phyloP scores from a whole-genome alignment of 2,888 invertebrate species.

The Brenthis daphne region DNA sequence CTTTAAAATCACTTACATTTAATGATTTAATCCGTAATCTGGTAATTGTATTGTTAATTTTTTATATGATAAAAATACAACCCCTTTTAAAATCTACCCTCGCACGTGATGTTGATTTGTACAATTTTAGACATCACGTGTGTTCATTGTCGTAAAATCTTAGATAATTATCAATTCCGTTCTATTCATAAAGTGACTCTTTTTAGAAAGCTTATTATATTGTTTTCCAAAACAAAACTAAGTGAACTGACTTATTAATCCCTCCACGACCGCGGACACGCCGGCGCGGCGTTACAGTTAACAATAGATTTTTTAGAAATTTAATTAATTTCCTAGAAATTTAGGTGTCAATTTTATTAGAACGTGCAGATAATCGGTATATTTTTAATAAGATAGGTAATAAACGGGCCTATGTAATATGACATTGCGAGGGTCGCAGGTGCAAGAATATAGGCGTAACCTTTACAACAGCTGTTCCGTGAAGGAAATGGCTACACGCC shows the following conservation, averaged over 20 bases:
- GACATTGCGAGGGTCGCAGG: slow-evolving; percentile 62
- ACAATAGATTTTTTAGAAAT: too few relatives aligned
- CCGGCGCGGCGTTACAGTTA: too few relatives aligned
- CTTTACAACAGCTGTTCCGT: slow-evolving; percentile 75
- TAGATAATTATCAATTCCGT: slow-evolving; percentile 47
- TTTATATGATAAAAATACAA: slow-evolving; percentile 65
- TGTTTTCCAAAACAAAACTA: slow-evolving; percentile 3
- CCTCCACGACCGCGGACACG: too few relatives aligned
- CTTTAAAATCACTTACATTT: slow-evolving; percentile 48
- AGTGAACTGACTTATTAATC: neutral
- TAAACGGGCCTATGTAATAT: slow-evolving; percentile 57
- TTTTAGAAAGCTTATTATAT: neutral
- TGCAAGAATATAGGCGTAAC: slow-evolving; percentile 74
- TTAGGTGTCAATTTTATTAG: neutral
- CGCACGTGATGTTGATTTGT: slow-evolving; percentile 51
- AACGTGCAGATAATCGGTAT: slow-evolving; percentile 38
- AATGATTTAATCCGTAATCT: slow-evolving; percentile 70
- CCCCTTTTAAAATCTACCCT: slow-evolving; percentile 71
- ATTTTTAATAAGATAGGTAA: slow-evolving; percentile 72
- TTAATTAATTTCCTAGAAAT: too few relatives aligned
- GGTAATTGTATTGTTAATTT: slow-evolving; percentile 70
- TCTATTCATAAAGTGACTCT: too few relatives aligned
- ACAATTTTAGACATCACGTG: slow-evolving; percentile 53
- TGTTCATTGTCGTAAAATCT: slow-evolving; percentile 51
- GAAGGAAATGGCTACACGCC: slow-evolving; percentile 61